Evolutionary conservation across 2,113 vertebrate genomes (phyloP).

Genomic region (Ctenodactylus gundi): DNA sequence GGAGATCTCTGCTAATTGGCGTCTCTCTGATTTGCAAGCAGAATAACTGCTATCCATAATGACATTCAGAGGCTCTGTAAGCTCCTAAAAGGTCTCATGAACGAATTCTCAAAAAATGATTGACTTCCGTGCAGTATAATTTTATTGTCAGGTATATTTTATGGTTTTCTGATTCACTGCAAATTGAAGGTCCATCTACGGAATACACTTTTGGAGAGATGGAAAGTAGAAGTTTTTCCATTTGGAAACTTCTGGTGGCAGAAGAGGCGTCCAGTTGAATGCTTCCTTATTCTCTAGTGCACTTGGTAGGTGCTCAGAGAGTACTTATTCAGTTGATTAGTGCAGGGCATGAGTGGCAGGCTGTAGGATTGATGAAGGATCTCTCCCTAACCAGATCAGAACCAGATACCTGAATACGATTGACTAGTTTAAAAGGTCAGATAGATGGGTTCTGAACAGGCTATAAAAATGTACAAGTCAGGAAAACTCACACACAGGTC

Average conservation of each 20-base stretch:
- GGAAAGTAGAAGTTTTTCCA: neutral
- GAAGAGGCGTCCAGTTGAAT: neutral
- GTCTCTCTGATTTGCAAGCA: slow-evolving; percentile 37
- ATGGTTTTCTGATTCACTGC: slow-evolving; percentile 30
- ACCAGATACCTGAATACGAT: neutral
- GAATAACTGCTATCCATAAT: slow-evolving; percentile 52
- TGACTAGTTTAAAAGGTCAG: neutral
- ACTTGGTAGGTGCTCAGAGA: neutral
- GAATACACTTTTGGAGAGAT: neutral
- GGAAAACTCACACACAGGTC: neutral
- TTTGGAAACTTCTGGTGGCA: slow-evolving; percentile 1
- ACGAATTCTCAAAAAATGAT: slow-evolving; percentile 45
- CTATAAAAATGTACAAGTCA: neutral
- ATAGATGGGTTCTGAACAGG: neutral
- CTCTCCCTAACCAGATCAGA: neutral
- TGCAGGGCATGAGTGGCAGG: neutral
- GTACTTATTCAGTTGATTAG: neutral
- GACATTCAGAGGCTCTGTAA: slow-evolving; percentile 1
- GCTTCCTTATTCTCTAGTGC: neutral
- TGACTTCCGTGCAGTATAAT: slow-evolving; percentile 45
- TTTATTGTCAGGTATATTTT: slow-evolving; percentile 34
- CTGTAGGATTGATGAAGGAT: neutral
- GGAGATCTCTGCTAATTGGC: slow-evolving; percentile 52
- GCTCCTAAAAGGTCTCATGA: slow-evolving; percentile 26
- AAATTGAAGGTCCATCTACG: neutral